Base-by-base conservation (phyloP, 2,888 invertebrate species). In the Phyllotreta cruciferae region DNA sequence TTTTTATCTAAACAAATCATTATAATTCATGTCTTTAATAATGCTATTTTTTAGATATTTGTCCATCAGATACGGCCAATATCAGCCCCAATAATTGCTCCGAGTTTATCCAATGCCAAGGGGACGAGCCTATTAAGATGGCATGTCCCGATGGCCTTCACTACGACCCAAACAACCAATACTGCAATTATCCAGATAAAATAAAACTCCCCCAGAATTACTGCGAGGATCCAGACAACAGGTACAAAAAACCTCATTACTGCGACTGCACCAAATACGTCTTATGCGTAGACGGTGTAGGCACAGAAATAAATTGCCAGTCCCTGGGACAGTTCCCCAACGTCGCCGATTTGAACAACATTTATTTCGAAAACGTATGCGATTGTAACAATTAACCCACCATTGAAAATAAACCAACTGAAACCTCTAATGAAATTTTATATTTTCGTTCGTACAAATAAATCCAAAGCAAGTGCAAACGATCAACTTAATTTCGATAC, bases 181-280 rank as follows among this genome's bases (percentile, higher is more conserved):
- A 38, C 9, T 62, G 62, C 35, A 53, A 62, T 7, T 62, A 47
- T 35, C 35, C 14, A 34, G 34, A 36, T 6, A 39, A 53, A 13
- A 13, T 53, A 2, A 35, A 13, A 7, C 14, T 41, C 6, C 56
- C 62, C 11, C 8, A 62, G 5, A 37, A 36, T 24, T 62, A 53
- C 9, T 62, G 62, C 38, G 41, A 44, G 37, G 44, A 52, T 6
- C n/a, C 44, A 6, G 53, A 44, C 8, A 11, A 11, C 10, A 14
- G 35, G 36, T 62, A 53, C 35, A 37, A 56, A 11, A 56, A 56
- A 39, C 14, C 41, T 24, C 62, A 62, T 57, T 53, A 10, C 3
- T 62, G 62, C 35, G 53, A 57, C 11, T 62, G 62, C 8, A 53
- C 37, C n/a, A 62, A 62, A 53, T 62, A 52, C 10, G 38, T 62